Percentiles rank a stretch among this genome's conserved stretches.
phyloP scores from a whole-genome alignment of 2,797 vertebrate species.

The Pangasius mekongensis region DNA sequence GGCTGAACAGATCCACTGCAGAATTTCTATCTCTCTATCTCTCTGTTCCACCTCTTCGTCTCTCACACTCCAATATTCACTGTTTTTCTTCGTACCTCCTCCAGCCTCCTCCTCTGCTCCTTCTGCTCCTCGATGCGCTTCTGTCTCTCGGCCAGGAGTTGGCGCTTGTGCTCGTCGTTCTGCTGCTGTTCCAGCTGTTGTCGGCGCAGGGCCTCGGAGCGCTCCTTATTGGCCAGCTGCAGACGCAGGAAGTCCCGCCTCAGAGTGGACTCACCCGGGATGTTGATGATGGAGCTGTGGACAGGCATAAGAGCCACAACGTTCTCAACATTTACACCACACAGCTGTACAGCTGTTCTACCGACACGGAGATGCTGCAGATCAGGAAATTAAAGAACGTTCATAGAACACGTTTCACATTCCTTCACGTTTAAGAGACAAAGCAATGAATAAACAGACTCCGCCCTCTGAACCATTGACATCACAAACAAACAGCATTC shows the following conservation, averaged over 20 bases:
- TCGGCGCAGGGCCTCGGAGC: constrained; percentile 90
- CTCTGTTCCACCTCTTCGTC: constrained; percentile 79
- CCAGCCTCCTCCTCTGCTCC: constrained; percentile 90
- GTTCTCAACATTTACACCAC: not conserved
- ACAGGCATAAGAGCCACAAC: constrained; percentile 22
- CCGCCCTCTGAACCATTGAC: not conserved
- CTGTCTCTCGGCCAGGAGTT: constrained; percentile 94
- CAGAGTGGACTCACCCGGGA: constrained; percentile 94
- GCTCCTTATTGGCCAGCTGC: constrained; percentile 97
- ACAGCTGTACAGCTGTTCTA: not conserved
- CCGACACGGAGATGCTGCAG: not conserved
- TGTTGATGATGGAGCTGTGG: constrained; percentile 93
- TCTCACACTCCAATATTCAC: constrained; percentile 91
- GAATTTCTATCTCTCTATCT: constrained; percentile 69
- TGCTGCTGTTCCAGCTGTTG: constrained; percentile 98
- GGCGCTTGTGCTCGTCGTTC: constrained; percentile 97
- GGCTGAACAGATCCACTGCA: not conserved
- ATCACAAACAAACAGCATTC: not conserved
- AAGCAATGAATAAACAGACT: not conserved
- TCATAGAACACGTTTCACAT: not conserved
- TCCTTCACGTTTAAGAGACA: not conserved
- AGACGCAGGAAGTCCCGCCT: constrained; percentile 94
- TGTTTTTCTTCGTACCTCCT: constrained; percentile 88
- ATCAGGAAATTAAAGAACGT: not conserved
- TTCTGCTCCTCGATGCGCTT: constrained; percentile 99